A percentile compares a stretch with the other conserved stretches of the same genome.
Evolutionary conservation across 1,140 invertebrate species (phyloP).

Genomic region (Microplitis mediator): DNA sequence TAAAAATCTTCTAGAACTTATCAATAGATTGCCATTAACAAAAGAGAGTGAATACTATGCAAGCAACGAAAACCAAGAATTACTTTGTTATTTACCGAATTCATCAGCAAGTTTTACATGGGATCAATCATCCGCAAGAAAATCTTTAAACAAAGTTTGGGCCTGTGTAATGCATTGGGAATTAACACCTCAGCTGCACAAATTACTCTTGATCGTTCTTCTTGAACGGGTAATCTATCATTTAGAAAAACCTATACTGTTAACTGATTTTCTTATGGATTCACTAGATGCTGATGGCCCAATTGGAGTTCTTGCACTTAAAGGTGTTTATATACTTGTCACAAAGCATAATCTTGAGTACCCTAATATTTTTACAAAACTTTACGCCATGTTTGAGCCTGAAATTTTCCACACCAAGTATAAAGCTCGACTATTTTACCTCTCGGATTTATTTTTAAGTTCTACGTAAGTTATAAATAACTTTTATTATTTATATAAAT

Average conservation of each 20-base stretch:
- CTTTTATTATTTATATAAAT: constrained; percentile 12
- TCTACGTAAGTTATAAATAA: constrained; percentile 77
- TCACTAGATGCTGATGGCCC: constrained; percentile 86
- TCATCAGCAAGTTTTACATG: constrained; percentile 47
- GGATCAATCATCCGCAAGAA: constrained; percentile 51
- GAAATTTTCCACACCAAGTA: constrained; percentile 91
- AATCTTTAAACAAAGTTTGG: constrained; percentile 73
- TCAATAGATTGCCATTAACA: constrained; percentile 67
- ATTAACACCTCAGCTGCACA: constrained; percentile 71
- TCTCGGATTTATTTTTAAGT: constrained; percentile 88
- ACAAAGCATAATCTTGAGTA: constrained; percentile 93
- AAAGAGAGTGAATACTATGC: constrained; percentile 57
- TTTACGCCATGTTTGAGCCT: constrained; percentile 91
- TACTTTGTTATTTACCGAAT: constrained; percentile 47
- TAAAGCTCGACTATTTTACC: constrained; percentile 82
- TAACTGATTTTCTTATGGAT: constrained; percentile 93
- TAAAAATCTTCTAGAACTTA: constrained; percentile 72
- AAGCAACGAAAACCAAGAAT: constrained; percentile 36
- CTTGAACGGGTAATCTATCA: constrained; percentile 83
- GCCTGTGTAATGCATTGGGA: constrained; percentile 73
- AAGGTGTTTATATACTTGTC: constrained; percentile 90
- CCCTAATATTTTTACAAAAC: constrained; percentile 91
- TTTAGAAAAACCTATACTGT: constrained; percentile 78
- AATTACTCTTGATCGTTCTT: constrained; percentile 79
- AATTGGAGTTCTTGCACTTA: constrained; percentile 86